Evolutionary conservation across 2,797 vertebrate species (phyloP).

Genomic region (Chaunax sp.): DNA sequence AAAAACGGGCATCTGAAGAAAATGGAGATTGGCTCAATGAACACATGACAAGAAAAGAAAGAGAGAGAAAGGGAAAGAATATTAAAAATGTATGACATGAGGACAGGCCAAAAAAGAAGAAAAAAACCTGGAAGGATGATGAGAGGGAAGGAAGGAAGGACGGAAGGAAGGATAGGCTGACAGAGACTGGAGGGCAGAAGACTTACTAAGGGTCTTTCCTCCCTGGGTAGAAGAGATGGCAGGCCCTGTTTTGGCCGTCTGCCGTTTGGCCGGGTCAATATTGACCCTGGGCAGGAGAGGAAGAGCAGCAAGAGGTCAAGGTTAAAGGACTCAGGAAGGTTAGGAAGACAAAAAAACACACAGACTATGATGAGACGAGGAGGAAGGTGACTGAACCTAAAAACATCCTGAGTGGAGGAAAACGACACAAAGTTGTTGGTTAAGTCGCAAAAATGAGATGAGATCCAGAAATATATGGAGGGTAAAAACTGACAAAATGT

Average conservation of each 20-base stretch:
- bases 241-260: slow-evolving; percentile 85
- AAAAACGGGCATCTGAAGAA: slow-evolving; percentile 57
- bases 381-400: slow-evolving; percentile 48
- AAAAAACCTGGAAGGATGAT: slow-evolving; percentile 56
- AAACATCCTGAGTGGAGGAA: slow-evolving; percentile 44
- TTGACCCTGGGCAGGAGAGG: slow-evolving; percentile 85
- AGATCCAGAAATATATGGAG: slow-evolving; percentile 8
- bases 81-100: slow-evolving; percentile 61
- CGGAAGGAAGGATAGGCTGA: slow-evolving; percentile 43
- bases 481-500: slow-evolving; percentile 18
- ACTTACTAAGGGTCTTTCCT: slow-evolving; percentile 90
- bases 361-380: slow-evolving; percentile 44
- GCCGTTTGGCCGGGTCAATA: slow-evolving; percentile 88
- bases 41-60: slow-evolving; percentile 47
- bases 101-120: slow-evolving; percentile 45
- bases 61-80: slow-evolving; percentile 67
- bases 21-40: slow-evolving; percentile 48
- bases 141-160: slow-evolving; percentile 42
- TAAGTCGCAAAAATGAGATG: slow-evolving; percentile 21
- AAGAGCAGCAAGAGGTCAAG: slow-evolving; percentile 80
- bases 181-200: slow-evolving; percentile 76
- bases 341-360: slow-evolving; percentile 68
- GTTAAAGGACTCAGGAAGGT: slow-evolving; percentile 81
- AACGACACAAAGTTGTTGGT: slow-evolving; percentile 25
- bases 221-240: slow-evolving; percentile 81